Percentiles rank a stretch among this genome's conserved stretches.
phyloP scores from a whole-genome alignment of 37 sponge, comb jelly and placozoan genomes.

The Oscarella lobularis region DNA sequence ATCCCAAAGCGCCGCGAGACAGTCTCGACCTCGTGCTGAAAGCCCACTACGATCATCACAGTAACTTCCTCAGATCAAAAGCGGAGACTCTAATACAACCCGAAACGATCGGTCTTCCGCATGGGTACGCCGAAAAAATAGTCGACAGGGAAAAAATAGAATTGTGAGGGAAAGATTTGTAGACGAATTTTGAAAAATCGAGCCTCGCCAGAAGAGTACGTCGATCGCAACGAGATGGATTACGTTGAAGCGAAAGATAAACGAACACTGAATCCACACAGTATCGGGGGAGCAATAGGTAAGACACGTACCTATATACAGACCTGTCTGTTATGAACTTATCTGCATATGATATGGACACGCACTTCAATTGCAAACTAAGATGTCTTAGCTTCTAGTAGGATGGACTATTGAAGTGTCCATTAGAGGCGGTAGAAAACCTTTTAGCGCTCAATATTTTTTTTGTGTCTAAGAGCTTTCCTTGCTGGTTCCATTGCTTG shows the following conservation, averaged over 20 bases:
- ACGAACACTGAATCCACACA: slow-evolving; percentile 38
- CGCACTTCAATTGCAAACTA: too few relatives aligned
- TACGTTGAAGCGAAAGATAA: slow-evolving; percentile 21
- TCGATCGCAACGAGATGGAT: slow-evolving; percentile 30
- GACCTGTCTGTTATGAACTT: not conserved
- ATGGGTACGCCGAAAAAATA: slow-evolving; percentile 10
- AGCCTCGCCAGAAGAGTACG: slow-evolving; percentile 15
- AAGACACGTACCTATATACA: not conserved
- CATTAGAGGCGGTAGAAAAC: not conserved
- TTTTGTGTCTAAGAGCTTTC: not conserved
- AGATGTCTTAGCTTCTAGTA: too few relatives aligned
- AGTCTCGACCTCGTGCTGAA: slow-evolving; percentile 85
- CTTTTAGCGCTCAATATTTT: not conserved
- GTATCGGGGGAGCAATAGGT: slow-evolving; percentile 65
- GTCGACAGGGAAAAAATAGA: not conserved
- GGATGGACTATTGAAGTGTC: too few relatives aligned
- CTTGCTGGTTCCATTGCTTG: too few relatives aligned
- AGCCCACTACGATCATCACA: slow-evolving; percentile 83
- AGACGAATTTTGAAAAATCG: slow-evolving; percentile 62
- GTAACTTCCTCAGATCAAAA: slow-evolving; percentile 57
- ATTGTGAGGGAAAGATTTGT: not conserved
- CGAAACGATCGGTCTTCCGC: slow-evolving; percentile 41
- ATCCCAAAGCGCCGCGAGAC: slow-evolving; percentile 81
- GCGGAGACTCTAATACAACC: slow-evolving; percentile 70
- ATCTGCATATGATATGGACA: too few relatives aligned